Evolutionary conservation across 2,888 invertebrate species (phyloP), one percentile per base, ranked within the genome.

Genomic region (Scaptomyza caliginosa): DNA sequence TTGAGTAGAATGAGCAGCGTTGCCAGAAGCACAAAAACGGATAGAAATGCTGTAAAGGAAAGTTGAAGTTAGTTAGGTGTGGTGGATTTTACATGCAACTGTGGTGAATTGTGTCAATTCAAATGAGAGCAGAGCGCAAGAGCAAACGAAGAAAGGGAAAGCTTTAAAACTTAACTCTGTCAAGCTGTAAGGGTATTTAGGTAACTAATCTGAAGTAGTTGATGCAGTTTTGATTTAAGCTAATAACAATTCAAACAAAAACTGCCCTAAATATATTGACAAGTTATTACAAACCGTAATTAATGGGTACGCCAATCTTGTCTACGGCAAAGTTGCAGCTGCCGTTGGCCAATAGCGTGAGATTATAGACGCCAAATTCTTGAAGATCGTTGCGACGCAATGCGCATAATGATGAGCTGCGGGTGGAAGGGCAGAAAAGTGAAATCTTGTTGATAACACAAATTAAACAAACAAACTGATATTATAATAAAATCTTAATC

Each of bases 331-430:
- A 89, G 23, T 91, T 88, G 82, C 95, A 95, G 32, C 91, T 89
- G 8, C 89, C 92, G 36, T 93, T 92, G 4, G 90, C 84, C 13
- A 91, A 89, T 1, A 94, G 90, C 34, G 92, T 92, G 40, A 96
- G 90, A 60, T 93, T 93, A 88, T 96, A 96, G 52, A 95, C 93
- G 4, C 96, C 96, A 83, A 95, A 95, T 91, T 96, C 94, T 1
- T 94, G 94, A 74, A 95, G 88, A 57, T 93, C 43, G 26, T 40
- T 75, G 48, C 78, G 82, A 17, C 72, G 64, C 19, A 87, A 54
- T n/a, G 73, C 70, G 43, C 95, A 95, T 48, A 94, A 74, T 36
- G 94, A 84, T 10, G 93, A 92, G 54, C 94, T 95, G 84, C 10
- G 19, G 11, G 23, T 42, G 40, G n/a, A 43, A 11, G 2, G 11